phyloP scores from a whole-genome alignment of 30 jellyfish, hydroid and myxozoan species.

The Hydractinia echinata region DNA sequence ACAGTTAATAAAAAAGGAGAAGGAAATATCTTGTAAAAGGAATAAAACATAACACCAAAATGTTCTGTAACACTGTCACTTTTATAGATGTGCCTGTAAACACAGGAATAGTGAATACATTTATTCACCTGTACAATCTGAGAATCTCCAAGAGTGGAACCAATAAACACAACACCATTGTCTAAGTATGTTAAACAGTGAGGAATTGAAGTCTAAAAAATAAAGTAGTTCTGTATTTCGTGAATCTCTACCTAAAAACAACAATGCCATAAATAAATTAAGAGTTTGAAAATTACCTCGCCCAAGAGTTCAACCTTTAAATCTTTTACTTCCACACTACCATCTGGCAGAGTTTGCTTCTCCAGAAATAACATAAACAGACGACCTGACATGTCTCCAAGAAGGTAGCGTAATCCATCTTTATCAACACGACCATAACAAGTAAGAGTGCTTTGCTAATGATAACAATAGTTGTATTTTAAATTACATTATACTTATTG shows the following conservation, averaged over 20 bases:
- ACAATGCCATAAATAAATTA: no score
- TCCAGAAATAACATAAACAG: constrained; percentile 78
- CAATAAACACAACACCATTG: constrained; percentile 93
- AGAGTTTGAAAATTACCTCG: constrained; percentile 33
- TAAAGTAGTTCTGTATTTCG: not conserved
- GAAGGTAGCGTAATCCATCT: constrained; percentile 70
- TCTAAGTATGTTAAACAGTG: constrained; percentile 83
- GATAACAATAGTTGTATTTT: not conserved
- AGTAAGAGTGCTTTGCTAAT: constrained; percentile 64
- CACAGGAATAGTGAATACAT: no score
- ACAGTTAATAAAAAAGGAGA: not conserved
- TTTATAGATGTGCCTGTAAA: not conserved
- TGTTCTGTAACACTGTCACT: not conserved
- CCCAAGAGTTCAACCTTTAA: constrained; percentile 84
- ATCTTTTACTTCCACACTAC: constrained; percentile 58
- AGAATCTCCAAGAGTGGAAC: constrained; percentile 90
- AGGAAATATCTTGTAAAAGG: not conserved
- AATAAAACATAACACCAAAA: not conserved
- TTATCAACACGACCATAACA: constrained; percentile 82
- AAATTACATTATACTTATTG: not conserved
- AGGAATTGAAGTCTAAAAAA: constrained; percentile 75
- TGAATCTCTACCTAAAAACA: no score
- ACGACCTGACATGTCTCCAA: constrained; percentile 85
- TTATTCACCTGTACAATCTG: constrained; percentile 80
- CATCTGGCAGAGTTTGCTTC: constrained; percentile 61